phyloP scores from a whole-genome alignment of 2,888 invertebrate genomes.

The Hemaris fuciformis region DNA sequence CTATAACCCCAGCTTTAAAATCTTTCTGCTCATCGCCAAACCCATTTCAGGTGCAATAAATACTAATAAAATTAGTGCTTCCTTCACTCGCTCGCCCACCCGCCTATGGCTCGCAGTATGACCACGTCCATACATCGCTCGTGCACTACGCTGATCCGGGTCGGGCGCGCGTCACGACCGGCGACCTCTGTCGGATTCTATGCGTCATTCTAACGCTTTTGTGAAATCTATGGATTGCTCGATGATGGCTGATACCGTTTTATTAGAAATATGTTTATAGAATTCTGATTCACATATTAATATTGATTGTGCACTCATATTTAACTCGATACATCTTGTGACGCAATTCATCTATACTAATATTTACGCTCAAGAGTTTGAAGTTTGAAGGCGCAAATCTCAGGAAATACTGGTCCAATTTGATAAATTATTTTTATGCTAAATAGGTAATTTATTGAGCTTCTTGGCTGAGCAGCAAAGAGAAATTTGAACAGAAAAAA shows the following conservation, averaged over 20 bases:
- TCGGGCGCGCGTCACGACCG: slow-evolving; percentile 28
- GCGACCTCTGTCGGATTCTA: slow-evolving; percentile 34
- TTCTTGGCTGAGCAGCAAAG: no score
- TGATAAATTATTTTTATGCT: no score
- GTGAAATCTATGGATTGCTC: slow-evolving; percentile 2
- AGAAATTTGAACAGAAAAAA: no score
- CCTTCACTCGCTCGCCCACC: not conserved
- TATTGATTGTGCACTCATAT: no score
- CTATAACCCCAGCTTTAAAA: not conserved
- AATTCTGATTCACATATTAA: not conserved
- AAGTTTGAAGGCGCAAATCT: no score
- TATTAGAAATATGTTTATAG: not conserved
- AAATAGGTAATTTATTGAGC: no score
- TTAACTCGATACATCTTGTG: no score
- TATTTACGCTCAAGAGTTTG: not conserved
- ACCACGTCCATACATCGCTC: slow-evolving; percentile 1
- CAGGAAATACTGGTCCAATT: not conserved
- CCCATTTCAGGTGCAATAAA: no score
- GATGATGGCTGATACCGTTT: slow-evolving; percentile 8
- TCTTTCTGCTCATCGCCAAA: not conserved
- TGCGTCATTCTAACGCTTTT: slow-evolving; percentile 12
- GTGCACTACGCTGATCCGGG: slow-evolving; percentile 29
- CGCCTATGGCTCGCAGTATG: not conserved
- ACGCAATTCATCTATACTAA: no score
- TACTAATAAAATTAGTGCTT: no score